These are phyloP conservation scores for Drosophila aff. DNA, from an alignment of 1,140 invertebrate genomes.

Conservation along the genomic window DNA sequence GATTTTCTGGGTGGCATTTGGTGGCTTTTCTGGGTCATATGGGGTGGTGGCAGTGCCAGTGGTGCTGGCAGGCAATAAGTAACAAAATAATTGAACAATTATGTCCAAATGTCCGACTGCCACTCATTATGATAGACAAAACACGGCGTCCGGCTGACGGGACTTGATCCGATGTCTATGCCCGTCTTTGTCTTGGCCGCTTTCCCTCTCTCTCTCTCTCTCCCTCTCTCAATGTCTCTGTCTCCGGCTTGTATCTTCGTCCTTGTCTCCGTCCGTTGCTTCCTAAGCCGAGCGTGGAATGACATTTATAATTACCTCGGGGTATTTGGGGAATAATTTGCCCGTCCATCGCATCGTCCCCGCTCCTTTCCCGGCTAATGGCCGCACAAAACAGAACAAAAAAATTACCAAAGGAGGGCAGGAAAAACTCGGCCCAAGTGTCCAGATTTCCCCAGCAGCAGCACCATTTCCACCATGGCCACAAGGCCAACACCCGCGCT, in stretches of 20 bases:
- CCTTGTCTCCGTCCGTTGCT: conserved; percentile 26
- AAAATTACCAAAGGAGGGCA: conserved; percentile 3
- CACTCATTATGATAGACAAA: conserved; percentile 84
- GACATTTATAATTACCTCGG: conserved; percentile 84
- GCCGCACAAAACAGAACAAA: conserved; percentile 31
- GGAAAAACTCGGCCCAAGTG: conserved; percentile 44
- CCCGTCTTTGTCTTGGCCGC: conserved; percentile 5
- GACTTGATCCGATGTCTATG: conserved; percentile 29
- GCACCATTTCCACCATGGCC: conserved; percentile 28
- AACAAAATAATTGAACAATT: conserved; percentile 85
- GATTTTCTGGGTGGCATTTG: conserved; percentile 1
- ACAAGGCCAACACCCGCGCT: conserved; percentile 62
- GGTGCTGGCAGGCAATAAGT: conserved; percentile 62
- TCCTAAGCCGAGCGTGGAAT: conserved; percentile 56
- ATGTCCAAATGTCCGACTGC: conserved; percentile 84
- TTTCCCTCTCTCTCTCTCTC: neutral
- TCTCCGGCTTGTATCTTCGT: conserved; percentile 6
- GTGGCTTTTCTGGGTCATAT: conserved; percentile 2
- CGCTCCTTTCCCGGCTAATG: conserved; percentile 54
- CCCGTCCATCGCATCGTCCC: conserved; percentile 56
- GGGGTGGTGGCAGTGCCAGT: conserved; percentile 2
- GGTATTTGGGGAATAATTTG: conserved; percentile 83
- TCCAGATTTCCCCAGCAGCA: conserved; percentile 54
- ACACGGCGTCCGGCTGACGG: conserved; percentile 56
- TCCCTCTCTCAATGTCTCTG: neutral